Conservation (phyloP, 1,140 invertebrate genomes). For the Oryzaephilus surinamensis region DNA sequence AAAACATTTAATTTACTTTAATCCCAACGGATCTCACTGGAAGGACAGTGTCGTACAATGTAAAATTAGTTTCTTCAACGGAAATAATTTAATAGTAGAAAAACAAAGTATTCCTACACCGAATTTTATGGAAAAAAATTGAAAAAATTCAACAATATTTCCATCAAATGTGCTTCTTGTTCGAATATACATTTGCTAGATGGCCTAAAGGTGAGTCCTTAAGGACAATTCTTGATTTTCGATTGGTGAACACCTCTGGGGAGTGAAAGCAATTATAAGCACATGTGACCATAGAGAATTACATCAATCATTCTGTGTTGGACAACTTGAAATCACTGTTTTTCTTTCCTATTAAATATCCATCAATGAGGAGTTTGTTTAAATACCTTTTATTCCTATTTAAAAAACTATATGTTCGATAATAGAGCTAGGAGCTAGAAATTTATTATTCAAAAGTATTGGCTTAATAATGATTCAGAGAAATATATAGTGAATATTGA, state of each 20-base stretch:
- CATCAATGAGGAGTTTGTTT: not conserved
- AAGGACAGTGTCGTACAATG: too few relatives aligned
- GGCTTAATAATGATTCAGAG: too few relatives aligned
- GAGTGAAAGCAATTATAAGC: constrained; percentile 24
- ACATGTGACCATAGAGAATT: constrained; percentile 21
- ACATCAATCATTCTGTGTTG: constrained; percentile 14
- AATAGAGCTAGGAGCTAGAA: not conserved
- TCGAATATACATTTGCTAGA: too few relatives aligned
- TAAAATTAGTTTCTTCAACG: too few relatives aligned
- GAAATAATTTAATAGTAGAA: too few relatives aligned
- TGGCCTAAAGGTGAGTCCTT: too few relatives aligned
- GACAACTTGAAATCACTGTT: constrained; percentile 13
- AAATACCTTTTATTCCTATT: not conserved
- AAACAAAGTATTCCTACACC: too few relatives aligned
- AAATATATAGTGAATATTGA: too few relatives aligned
- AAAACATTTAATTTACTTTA: constrained; percentile 14
- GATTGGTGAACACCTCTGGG: not conserved
- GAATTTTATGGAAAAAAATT: too few relatives aligned
- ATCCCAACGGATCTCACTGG: too few relatives aligned
- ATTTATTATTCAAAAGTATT: not conserved
- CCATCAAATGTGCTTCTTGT: too few relatives aligned
- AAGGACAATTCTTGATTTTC: not conserved
- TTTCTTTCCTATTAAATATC: constrained; percentile 5
- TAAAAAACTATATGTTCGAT: not conserved
- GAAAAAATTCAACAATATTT: too few relatives aligned